Conservation (phyloP, 2,888 invertebrate species). For the Zele albiditarsus region DNA sequence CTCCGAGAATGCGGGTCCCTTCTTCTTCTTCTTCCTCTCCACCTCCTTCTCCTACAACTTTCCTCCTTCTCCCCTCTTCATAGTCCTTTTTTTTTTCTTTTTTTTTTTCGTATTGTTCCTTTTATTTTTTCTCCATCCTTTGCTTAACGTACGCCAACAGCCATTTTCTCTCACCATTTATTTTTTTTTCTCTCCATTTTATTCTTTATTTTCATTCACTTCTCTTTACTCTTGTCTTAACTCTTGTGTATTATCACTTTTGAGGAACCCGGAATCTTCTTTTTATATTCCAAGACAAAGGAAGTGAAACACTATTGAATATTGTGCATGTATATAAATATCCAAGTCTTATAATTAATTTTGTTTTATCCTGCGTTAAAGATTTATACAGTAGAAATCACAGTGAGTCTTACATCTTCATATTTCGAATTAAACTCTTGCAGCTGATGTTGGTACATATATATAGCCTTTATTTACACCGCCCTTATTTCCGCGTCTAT, state of each 20-base stretch:
- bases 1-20: slow-evolving; percentile 73
- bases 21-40: slow-evolving; percentile 53
- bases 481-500: neutral
- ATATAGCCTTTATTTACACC: slow-evolving; percentile 16
- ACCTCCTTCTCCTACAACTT: slow-evolving; percentile 44
- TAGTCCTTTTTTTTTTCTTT: slow-evolving; percentile 45
- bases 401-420: slow-evolving; percentile 55
- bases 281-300: neutral
- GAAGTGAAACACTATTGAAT: slow-evolving; percentile 12
- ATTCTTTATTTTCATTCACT: slow-evolving; percentile 17
- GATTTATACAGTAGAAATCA: slow-evolving; percentile 51
- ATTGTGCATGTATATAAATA: neutral
- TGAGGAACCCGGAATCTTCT: neutral
- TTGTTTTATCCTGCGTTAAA: slow-evolving; percentile 48
- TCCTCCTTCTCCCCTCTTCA: slow-evolving; percentile 47
- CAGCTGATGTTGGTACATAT: slow-evolving; percentile 28
- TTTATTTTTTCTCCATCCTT: slow-evolving; percentile 45
- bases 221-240: slow-evolving; percentile 19
- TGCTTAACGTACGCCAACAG: slow-evolving; percentile 26
- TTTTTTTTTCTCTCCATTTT: slow-evolving; percentile 40
- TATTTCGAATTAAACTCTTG: slow-evolving; percentile 65
- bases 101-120: slow-evolving; percentile 41
- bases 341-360: slow-evolving; percentile 53
- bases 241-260: slow-evolving; percentile 19
- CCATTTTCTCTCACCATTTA: slow-evolving; percentile 16